These are phyloP conservation scores for Trichopoda pennipes DNA, from an alignment of 2,888 invertebrate genomes.

Conservation along the genomic window DNA sequence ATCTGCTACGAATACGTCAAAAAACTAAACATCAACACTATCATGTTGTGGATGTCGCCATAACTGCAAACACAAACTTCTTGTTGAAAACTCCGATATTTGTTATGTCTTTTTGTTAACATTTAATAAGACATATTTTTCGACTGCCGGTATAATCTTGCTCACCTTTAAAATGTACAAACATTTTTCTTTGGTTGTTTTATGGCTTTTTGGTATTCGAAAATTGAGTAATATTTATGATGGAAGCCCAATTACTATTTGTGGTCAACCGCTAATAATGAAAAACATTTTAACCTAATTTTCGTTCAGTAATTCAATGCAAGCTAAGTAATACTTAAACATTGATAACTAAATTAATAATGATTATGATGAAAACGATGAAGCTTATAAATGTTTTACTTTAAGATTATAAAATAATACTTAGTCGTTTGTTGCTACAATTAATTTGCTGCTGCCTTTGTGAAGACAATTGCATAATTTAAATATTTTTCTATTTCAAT, in stretches of 20 bases:
- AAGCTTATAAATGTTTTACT: not conserved
- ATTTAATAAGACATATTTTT: not conserved
- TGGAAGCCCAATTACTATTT: slow-evolving; percentile 54
- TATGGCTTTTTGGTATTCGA: slow-evolving; percentile 29
- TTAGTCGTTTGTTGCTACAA: not conserved
- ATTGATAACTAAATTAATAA: slow-evolving; percentile 4
- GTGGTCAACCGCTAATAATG: slow-evolving; percentile 62
- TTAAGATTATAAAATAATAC: not conserved
- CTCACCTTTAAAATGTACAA: not conserved
- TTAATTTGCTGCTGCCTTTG: no score
- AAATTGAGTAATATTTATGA: slow-evolving; percentile 60
- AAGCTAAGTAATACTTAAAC: slow-evolving; percentile 3
- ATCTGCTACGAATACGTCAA: no score
- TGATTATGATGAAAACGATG: not conserved
- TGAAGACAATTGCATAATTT: not conserved
- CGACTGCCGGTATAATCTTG: not conserved
- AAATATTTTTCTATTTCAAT: not conserved
- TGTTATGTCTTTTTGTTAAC: no score
- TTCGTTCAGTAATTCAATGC: not conserved
- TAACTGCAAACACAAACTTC: no score
- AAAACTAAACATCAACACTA: no score
- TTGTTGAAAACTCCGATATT: no score
- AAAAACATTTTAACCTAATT: slow-evolving; percentile 63
- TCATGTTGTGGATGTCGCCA: no score
- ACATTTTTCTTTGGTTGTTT: not conserved